phyloP scores from a whole-genome alignment of 2,113 vertebrate genomes.

The Gambusia affinis region DNA sequence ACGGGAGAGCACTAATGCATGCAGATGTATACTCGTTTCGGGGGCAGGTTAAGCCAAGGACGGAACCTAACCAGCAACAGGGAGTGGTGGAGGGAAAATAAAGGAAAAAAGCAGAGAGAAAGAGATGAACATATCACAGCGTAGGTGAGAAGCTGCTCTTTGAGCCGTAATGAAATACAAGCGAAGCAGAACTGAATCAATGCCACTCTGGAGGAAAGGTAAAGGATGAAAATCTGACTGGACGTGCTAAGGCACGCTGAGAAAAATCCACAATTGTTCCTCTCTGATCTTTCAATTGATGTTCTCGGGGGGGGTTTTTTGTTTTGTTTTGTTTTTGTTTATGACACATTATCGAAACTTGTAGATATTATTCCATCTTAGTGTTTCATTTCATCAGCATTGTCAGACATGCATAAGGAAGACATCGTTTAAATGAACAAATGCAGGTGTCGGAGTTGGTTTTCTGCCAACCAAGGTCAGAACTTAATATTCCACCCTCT shows the following conservation, averaged over 20 bases:
- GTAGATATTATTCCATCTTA: conserved; percentile 1
- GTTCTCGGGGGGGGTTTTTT: too few species aligned
- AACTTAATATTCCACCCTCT: conserved; percentile 41
- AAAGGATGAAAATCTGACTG: background rate
- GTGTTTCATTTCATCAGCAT: conserved; percentile 4
- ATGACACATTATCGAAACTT: background rate
- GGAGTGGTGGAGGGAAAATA: conserved; percentile 1
- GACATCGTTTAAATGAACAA: conserved; percentile 35
- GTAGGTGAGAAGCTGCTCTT: conserved; percentile 14
- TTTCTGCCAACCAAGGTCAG: conserved; percentile 45
- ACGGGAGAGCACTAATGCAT: conserved; percentile 80
- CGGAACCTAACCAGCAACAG: conserved; percentile 57
- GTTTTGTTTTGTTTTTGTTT: background rate
- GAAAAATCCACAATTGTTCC: background rate
- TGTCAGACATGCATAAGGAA: conserved; percentile 40
- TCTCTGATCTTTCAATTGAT: background rate
- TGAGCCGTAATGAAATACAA: conserved; percentile 20
- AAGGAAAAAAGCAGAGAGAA: conserved; percentile 3
- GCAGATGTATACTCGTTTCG: conserved; percentile 80
- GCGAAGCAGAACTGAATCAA: conserved; percentile 44
- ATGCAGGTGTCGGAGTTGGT: conserved; percentile 32
- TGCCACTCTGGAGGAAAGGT: conserved; percentile 29
- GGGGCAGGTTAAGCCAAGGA: conserved; percentile 78
- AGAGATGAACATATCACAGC: conserved; percentile 39
- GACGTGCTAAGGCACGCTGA: background rate